Base-by-base conservation (phyloP, 2,113 vertebrate genomes). In the Grallaria varia region DNA sequence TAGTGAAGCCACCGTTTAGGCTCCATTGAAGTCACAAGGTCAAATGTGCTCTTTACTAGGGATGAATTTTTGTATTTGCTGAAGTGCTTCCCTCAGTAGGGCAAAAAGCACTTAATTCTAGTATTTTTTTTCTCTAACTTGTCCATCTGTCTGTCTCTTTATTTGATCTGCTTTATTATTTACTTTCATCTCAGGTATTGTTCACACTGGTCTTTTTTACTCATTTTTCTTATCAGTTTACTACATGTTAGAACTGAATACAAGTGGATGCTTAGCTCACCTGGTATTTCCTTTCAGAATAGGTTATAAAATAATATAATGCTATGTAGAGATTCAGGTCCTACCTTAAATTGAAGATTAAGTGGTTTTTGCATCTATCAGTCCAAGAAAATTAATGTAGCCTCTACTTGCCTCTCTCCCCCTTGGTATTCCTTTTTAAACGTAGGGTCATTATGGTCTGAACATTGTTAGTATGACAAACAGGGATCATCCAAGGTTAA, bases 341-440 rank as follows among this genome's bases (percentile, higher is more conserved):
- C 64, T 80, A 52, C 30, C 21, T 87, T 95, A 66, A 87, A 28
- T 7, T 83, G 55, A 84, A 94, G 52, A 83, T 79, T 84, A 89
- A 95, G 35, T 58, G 20, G 3, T 84, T 97, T 91, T 92, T 87
- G 80, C 18, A 24, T 79, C 50, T 89, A 58, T 89, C 79, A 71
- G 50, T 66, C 84, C 50, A 83, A 82, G 67, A 88, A 94, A 93
- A 96, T 91, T 90, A 72, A 91, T 73, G 78, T 84, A 88, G 60
- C 47, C 24, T 90, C 56, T 74, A 37, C 86, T 91, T 91, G 40
- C 39, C 31, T 88, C 66, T 77, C 17, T 95, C 66, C 84, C 80
- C 87, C 79, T 96, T 92, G 39, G 9, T 89, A 91, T 94, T 52
- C 92, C 64, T 92, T 96, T 91, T 96, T 96, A 89, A 90, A 94